These are phyloP conservation scores for Centropyge bicolor DNA, from an alignment of 2,797 vertebrate genomes.

Conservation along the genomic window DNA sequence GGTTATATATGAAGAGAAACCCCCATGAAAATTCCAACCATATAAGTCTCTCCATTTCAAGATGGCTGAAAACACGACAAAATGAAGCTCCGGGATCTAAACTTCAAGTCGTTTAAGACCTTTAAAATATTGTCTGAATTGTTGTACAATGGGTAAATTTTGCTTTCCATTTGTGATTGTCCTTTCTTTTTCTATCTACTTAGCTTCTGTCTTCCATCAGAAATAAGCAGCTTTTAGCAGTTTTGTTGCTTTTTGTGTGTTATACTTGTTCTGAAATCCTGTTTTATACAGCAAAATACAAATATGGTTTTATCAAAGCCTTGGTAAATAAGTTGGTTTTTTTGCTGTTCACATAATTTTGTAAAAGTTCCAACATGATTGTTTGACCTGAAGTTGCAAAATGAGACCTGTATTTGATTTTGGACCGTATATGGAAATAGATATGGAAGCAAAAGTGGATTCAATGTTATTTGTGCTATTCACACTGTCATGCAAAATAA, in stretches of 20 bases:
- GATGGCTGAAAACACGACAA: background rate
- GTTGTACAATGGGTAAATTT: background rate
- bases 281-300: background rate
- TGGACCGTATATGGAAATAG: too few relatives aligned
- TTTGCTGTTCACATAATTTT: too few relatives aligned
- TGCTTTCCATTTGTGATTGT: background rate
- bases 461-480: too few relatives aligned
- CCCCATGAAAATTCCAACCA: background rate
- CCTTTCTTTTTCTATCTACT: background rate
- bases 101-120: background rate
- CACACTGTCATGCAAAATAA: too few relatives aligned
- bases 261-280: background rate
- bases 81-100: background rate
- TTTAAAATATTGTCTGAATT: background rate
- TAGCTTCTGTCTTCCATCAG: background rate
- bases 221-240: background rate
- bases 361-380: too few relatives aligned
- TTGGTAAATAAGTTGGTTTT: background rate
- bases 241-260: conserved; percentile 1
- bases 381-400: too few relatives aligned
- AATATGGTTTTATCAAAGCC: conserved; percentile 1
- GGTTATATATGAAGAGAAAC: background rate
- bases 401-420: too few relatives aligned
- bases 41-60: background rate
- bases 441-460: too few relatives aligned